Evolutionary conservation across 2,888 invertebrate species (phyloP).

Genomic region (Archips xylosteana): DNA sequence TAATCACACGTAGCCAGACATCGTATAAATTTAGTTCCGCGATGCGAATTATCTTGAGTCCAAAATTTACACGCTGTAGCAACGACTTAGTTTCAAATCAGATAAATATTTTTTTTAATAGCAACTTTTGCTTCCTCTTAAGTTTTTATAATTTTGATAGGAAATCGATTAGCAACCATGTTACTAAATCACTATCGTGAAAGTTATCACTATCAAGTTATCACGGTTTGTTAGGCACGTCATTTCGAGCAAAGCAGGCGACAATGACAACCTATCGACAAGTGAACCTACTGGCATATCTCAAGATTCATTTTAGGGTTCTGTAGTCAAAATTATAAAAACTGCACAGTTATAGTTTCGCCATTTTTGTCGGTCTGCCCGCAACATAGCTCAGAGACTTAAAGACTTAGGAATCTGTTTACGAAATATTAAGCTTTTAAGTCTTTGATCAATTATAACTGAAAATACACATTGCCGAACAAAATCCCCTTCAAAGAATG

Average conservation of each 20-base stretch:
- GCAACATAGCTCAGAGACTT: too few species aligned
- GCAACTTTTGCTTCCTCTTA: neutral
- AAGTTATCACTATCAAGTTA: constrained; percentile 6
- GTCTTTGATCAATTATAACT: too few species aligned
- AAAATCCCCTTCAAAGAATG: too few species aligned
- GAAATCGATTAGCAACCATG: constrained; percentile 28
- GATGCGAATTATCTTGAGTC: constrained; percentile 21
- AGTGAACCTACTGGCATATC: neutral
- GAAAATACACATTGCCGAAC: too few species aligned
- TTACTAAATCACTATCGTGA: constrained; percentile 3
- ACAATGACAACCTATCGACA: constrained; percentile 16
- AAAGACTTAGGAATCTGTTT: too few species aligned
- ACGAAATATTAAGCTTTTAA: too few species aligned
- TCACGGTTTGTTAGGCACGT: constrained; percentile 34
- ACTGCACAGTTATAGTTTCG: too few species aligned
- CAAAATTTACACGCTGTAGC: neutral
- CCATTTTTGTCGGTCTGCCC: too few species aligned
- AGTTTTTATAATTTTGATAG: neutral
- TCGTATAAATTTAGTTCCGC: constrained; percentile 29
- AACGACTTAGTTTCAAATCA: neutral
- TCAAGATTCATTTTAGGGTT: neutral
- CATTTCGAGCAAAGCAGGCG: constrained; percentile 6
- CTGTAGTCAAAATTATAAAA: too few species aligned
- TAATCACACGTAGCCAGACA: constrained; percentile 44
- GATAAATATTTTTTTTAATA: neutral